A percentile compares a stretch with the other conserved stretches of the same genome.
phyloP scores from a whole-genome alignment of 2,797 vertebrate genomes.

The Syndactyla subalaris region DNA sequence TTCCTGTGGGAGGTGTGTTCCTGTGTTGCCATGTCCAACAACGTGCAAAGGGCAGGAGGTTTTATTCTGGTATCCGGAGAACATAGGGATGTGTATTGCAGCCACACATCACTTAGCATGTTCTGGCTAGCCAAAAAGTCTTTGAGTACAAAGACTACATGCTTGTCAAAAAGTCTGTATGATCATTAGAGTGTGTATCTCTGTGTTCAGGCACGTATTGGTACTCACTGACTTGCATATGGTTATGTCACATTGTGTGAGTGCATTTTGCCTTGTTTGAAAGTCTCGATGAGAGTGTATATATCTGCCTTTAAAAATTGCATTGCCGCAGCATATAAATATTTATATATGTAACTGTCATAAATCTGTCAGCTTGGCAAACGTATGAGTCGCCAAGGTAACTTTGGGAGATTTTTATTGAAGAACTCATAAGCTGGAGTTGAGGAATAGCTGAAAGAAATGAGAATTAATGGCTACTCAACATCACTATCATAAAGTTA shows the following conservation, averaged over 20 bases:
- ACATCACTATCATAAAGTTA: constrained; percentile 51
- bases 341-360: constrained; percentile 82
- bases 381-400: constrained; percentile 77
- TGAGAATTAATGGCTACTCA: constrained; percentile 40
- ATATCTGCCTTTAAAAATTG: constrained; percentile 73
- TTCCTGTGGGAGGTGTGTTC: not conserved
- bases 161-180: not conserved
- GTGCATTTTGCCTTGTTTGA: not conserved
- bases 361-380: constrained; percentile 80
- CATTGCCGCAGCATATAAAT: constrained; percentile 80
- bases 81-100: not conserved
- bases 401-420: constrained; percentile 74
- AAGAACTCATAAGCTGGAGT: constrained; percentile 61
- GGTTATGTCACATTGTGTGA: not conserved
- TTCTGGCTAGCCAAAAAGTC: not conserved
- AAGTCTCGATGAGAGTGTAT: constrained; percentile 21
- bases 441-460: constrained; percentile 64
- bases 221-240: not conserved
- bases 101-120: not conserved
- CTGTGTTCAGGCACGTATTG: not conserved
- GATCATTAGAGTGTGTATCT: not conserved
- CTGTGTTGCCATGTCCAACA: not conserved
- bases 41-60: accelerated
- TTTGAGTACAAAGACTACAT: not conserved
- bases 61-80: not conserved